phyloP scores from a whole-genome alignment of 2,797 vertebrate genomes.

The Cuniculus paca region DNA sequence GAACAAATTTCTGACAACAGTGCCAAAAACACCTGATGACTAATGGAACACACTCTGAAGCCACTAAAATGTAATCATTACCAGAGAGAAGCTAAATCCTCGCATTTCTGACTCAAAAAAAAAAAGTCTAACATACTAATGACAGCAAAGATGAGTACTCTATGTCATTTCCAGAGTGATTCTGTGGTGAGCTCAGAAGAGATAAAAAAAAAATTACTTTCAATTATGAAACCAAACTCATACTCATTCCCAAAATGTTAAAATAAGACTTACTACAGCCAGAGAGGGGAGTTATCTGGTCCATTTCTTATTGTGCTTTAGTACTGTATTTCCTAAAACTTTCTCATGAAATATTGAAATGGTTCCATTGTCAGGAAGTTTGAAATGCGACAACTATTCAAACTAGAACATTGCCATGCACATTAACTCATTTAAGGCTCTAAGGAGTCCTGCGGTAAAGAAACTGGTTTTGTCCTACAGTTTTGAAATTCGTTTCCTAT shows the following conservation, averaged over 20 bases:
- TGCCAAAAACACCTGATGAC: neutral
- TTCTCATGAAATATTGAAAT: neutral
- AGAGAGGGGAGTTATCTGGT: neutral
- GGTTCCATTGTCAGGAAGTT: neutral
- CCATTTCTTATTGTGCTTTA: neutral
- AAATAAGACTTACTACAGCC: neutral
- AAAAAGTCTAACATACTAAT: neutral
- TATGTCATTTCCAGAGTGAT: neutral
- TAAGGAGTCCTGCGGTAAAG: neutral
- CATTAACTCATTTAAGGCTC: neutral
- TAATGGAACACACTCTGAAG: neutral
- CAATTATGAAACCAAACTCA: neutral
- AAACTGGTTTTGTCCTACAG: neutral
- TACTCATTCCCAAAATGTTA: neutral
- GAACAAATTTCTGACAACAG: conserved; percentile 17
- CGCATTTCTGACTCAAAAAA: neutral
- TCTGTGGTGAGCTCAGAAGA: neutral
- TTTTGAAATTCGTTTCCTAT: neutral
- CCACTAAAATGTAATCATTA: neutral
- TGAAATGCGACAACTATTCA: neutral
- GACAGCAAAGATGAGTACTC: neutral
- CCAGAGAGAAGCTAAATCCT: neutral
- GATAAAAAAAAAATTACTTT: neutral
- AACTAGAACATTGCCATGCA: neutral
- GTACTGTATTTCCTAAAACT: neutral